A percentile compares a stretch with the other conserved stretches of the same genome.
These are phyloP conservation scores for Anagrus nilaparvatae DNA, from an alignment of 1,140 invertebrate genomes.

Conservation along the genomic window DNA sequence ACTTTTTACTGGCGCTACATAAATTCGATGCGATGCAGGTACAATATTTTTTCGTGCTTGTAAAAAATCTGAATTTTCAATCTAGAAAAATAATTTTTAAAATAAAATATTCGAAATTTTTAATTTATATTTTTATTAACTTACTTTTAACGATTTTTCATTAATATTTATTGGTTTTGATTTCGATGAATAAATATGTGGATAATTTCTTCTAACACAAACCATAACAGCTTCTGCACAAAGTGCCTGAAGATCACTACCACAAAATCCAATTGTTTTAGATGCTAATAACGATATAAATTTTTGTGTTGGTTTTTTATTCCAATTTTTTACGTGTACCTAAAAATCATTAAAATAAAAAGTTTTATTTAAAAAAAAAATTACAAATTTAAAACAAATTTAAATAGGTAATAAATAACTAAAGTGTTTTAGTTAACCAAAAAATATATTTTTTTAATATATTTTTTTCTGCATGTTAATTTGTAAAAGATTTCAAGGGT, in stretches of 20 bases:
- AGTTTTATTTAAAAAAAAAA: not conserved
- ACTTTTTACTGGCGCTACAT: constrained; percentile 42
- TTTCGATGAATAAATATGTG: constrained; percentile 36
- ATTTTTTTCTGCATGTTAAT: not conserved
- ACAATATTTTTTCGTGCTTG: constrained; percentile 55
- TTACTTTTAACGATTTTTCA: constrained; percentile 32
- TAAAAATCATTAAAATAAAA: constrained; percentile 16
- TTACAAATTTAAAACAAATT: not conserved
- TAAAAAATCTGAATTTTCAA: constrained; percentile 55
- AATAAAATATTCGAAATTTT: not conserved
- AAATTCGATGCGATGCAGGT: constrained; percentile 56
- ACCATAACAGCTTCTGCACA: constrained; percentile 39
- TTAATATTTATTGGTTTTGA: constrained; percentile 33
- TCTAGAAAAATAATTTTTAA: constrained; percentile 28
- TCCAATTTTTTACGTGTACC: constrained; percentile 37
- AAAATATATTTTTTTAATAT: not conserved
- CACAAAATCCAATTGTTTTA: constrained; percentile 40
- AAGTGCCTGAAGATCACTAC: constrained; percentile 41
- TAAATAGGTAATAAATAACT: not conserved
- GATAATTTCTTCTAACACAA: constrained; percentile 35
- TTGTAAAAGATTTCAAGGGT: too few species aligned
- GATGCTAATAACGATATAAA: constrained; percentile 36
- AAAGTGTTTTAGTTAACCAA: not conserved
- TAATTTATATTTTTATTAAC: constrained; percentile 2
- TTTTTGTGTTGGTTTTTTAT: constrained; percentile 34